phyloP scores from a whole-genome alignment of 2,888 invertebrate genomes.

The Germaria angustata region DNA sequence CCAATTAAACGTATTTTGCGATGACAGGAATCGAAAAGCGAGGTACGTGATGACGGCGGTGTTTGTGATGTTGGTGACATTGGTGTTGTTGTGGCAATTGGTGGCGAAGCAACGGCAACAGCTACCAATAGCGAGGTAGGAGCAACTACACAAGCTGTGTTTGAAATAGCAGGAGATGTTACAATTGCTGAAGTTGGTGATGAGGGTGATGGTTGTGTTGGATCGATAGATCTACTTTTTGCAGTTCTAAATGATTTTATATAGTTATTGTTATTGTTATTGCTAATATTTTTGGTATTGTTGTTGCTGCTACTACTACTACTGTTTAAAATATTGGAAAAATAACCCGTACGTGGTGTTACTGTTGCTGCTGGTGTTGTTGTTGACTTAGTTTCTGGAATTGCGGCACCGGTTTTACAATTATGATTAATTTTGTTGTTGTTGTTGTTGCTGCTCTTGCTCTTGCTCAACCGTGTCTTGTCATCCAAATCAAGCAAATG shows the following conservation, averaged over 20 bases:
- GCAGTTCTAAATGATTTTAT: slow-evolving; percentile 62
- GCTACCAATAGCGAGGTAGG: slow-evolving; percentile 58
- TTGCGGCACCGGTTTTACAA: slow-evolving; percentile 42
- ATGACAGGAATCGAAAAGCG: slow-evolving; percentile 87
- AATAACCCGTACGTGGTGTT: slow-evolving; percentile 59
- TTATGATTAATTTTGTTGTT: slow-evolving; percentile 68
- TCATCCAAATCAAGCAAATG: slow-evolving; percentile 50
- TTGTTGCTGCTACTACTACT: slow-evolving; percentile 28
- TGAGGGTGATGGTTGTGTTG: slow-evolving; percentile 52
- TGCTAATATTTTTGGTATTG: slow-evolving; percentile 36
- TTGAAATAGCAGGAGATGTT: slow-evolving; percentile 25
- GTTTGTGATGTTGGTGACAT: slow-evolving; percentile 78
- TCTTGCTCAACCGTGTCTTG: slow-evolving; percentile 68
- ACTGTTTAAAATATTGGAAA: slow-evolving; percentile 57
- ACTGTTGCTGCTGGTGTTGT: slow-evolving; percentile 14
- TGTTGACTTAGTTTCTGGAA: slow-evolving; percentile 60
- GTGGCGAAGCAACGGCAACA: slow-evolving; percentile 59
- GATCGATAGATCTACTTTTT: slow-evolving; percentile 40
- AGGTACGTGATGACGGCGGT: slow-evolving; percentile 82
- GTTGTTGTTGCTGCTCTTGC: slow-evolving; percentile 60
- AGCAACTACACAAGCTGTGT: slow-evolving; percentile 53
- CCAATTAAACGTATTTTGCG: slow-evolving; percentile 87
- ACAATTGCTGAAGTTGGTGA: slow-evolving; percentile 36
- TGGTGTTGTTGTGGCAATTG: slow-evolving; percentile 63
- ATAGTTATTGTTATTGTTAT: slow-evolving; percentile 56